Percentiles rank a stretch among this genome's conserved stretches.
phyloP scores from a whole-genome alignment of 37 sponge, comb jelly and placozoan species.

The Chondrilla cf. caribensis region DNA sequence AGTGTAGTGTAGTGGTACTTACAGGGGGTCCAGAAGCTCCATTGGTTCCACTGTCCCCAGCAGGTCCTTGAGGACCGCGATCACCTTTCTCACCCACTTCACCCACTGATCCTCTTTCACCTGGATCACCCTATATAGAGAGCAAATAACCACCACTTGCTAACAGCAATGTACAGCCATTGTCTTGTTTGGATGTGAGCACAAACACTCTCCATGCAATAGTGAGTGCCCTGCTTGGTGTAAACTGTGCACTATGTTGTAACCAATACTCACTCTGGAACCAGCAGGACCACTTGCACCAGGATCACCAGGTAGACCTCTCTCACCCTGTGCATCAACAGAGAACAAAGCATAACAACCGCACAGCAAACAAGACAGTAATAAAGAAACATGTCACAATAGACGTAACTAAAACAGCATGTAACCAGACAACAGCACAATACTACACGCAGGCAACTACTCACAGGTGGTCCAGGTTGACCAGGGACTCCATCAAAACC shows the following conservation, averaged over 20 bases:
- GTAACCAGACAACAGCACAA: too few species aligned
- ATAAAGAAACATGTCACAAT: too few species aligned
- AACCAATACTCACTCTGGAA: too few species aligned
- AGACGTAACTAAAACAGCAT: too few species aligned
- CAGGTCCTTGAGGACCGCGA: not conserved
- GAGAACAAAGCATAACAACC: not conserved
- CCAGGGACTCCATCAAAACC: conserved; percentile 46
- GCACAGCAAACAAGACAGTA: too few species aligned
- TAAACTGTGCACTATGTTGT: too few species aligned
- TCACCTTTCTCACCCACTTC: not conserved
- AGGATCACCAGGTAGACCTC: conserved; percentile 30
- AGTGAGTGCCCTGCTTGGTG: not conserved
- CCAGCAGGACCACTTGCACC: conserved; percentile 35
- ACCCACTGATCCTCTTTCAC: conserved; percentile 1
- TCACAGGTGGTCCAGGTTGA: conserved; percentile 19
- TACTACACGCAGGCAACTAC: not conserved
- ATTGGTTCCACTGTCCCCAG: not conserved
- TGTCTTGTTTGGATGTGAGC: too few species aligned
- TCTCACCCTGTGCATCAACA: conserved; percentile 4
- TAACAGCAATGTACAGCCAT: not conserved
- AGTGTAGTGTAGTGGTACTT: too few species aligned
- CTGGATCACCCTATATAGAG: not conserved
- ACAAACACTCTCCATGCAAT: not conserved
- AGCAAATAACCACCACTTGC: not conserved
- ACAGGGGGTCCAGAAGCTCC: not conserved